These are phyloP conservation scores for Catharus fuscescens DNA, from an alignment of 2,113 vertebrate species.

Conservation along the genomic window DNA sequence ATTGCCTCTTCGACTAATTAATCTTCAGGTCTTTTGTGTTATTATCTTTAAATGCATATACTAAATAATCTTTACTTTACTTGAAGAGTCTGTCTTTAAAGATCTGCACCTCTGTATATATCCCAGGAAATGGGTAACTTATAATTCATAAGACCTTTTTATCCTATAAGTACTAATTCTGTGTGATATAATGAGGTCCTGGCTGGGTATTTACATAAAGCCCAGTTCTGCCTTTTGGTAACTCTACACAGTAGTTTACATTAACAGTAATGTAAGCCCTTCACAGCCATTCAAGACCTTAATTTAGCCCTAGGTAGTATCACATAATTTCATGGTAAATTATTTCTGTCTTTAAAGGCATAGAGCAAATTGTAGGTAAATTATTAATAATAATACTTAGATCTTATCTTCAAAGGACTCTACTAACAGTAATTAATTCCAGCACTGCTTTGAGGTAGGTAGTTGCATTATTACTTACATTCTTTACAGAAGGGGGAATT, in stretches of 20 bases:
- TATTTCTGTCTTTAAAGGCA: conserved; percentile 69
- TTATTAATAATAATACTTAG: conserved; percentile 71
- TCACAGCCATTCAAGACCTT: conserved; percentile 46
- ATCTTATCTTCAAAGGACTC: conserved; percentile 71
- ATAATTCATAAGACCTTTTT: background rate
- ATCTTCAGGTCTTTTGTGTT: background rate
- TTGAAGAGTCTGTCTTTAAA: background rate
- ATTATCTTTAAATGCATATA: background rate
- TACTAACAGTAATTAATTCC: conserved; percentile 68
- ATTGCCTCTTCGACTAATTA: background rate
- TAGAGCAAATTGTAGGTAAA: conserved; percentile 69
- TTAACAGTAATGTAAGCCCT: conserved; percentile 30
- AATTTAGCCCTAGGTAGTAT: conserved; percentile 60
- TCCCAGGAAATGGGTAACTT: background rate
- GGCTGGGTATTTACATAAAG: conserved; percentile 31
- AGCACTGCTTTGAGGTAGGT: conserved; percentile 29
- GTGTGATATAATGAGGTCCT: conserved; percentile 23
- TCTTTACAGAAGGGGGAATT: conserved; percentile 38
- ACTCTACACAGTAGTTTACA: conserved; percentile 23
- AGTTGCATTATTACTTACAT: conserved; percentile 32
- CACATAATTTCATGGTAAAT: conserved; percentile 63
- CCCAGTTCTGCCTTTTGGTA: conserved; percentile 4
- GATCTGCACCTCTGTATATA: background rate
- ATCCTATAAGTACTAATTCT: conserved; percentile 36
- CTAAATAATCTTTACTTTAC: background rate